Evolutionary conservation across 1,140 invertebrate species (phyloP), one percentile per base, ranked within the genome.

Genomic region (Triops longicaudatus): DNA sequence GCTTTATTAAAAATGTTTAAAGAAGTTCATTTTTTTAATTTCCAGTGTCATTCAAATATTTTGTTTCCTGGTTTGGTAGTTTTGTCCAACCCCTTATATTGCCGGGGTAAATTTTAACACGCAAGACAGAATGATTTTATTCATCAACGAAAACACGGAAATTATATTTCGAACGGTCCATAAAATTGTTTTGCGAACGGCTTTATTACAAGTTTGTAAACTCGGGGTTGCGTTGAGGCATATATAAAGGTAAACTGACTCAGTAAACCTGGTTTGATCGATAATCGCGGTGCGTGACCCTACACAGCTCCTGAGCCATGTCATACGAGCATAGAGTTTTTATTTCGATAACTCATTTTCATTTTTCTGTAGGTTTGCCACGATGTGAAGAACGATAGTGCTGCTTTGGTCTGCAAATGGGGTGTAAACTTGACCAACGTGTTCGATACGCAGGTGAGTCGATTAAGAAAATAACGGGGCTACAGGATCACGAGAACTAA

Each of bases 321-420:
- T 0, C 10, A 63, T 17, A 63, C 17, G 50, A 63, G 22, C 6
- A 63, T 22, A 63, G 17, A 72, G 26, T 76, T 22, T 31, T 72
- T 44, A 71, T 76, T 77, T 72, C 26, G 2, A 7, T 37, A 37
- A 37, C 31, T 37, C 31, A 37, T 37, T 37, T 26, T 78, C 42
- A 76, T 80, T 79, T 17, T 81, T 80, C 82, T 81, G 22, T 80
- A 93, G 91, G 90, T 98, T 27, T 91, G 97, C 81, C 96, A 98
- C 84, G 96, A 98, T 82, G 97, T 95, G 82, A 88, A 93, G 76
- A 96, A 96, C 84, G 94, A 96, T 83, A 94, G 94, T 79, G 91
- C 92, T 63, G 85, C 87, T 98, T 63, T 92, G 90, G 84, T 89
- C 90, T 84, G 95, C 97, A 82, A 97, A 93, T 86, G 91, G 91